phyloP scores from a whole-genome alignment of 2,888 invertebrate species.

The Sicus ferrugineus region DNA sequence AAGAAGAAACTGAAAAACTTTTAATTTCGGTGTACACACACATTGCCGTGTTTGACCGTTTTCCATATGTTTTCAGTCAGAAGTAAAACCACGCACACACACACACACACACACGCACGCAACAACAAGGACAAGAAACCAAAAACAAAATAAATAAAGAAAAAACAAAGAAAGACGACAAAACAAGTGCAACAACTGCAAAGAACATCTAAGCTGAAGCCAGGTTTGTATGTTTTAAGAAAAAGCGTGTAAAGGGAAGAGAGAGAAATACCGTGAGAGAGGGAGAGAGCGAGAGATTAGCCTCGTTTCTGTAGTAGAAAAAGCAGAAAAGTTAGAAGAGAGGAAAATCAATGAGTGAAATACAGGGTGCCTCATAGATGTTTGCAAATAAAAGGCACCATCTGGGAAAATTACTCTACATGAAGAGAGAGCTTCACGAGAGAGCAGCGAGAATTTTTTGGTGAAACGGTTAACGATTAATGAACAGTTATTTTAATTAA shows the following conservation, averaged over 20 bases:
- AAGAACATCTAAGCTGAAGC: constrained; percentile 8
- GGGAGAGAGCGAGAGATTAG: neutral
- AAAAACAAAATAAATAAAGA: constrained; percentile 29
- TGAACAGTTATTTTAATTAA: neutral
- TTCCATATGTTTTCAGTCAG: constrained; percentile 26
- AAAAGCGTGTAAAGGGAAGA: neutral
- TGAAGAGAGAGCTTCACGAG: too few relatives aligned
- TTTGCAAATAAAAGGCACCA: too few relatives aligned
- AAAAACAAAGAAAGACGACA: constrained; percentile 23
- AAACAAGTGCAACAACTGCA: constrained; percentile 26
- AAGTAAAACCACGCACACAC: constrained; percentile 18
- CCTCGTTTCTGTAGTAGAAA: neutral
- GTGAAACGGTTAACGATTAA: too few relatives aligned
- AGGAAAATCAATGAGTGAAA: neutral
- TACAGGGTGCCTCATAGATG: too few relatives aligned
- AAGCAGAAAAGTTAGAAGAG: neutral
- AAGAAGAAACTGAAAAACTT: constrained; percentile 33
- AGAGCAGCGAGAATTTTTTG: too few relatives aligned
- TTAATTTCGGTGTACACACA: constrained; percentile 42
- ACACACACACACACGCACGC: constrained; percentile 27
- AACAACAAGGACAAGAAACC: constrained; percentile 14
- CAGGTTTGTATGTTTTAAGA: neutral
- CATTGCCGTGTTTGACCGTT: constrained; percentile 41
- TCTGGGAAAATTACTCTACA: too few relatives aligned
- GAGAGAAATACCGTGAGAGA: neutral